Base-by-base conservation (phyloP, 2,797 vertebrate genomes). In the Arrhamphus sclerolepis region DNA sequence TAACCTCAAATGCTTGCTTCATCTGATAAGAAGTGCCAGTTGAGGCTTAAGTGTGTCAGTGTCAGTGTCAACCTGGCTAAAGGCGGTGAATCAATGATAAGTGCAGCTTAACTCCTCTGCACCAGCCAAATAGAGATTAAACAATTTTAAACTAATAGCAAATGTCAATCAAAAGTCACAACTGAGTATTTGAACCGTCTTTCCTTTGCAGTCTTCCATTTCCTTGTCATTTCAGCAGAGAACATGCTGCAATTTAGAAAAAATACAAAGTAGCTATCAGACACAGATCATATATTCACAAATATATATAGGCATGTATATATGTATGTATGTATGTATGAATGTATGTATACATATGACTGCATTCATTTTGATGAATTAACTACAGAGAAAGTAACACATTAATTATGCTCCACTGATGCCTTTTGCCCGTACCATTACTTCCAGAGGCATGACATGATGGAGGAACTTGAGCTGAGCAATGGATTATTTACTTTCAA, bases 31-130 rank as follows among this genome's bases (percentile, higher is more conserved):
- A 81, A 73, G 72, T 66, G 73, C 82, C 78, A 83, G 81, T 78
- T 17, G 72, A 85, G 81, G 85, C 70, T 89, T 89, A 90, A 86
- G 82, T 87, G 81, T 89, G 87, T 90, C 90, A 89, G 84, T 90
- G 87, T n/a, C n/a, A n/a, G n/a, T n/a, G n/a, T n/a, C n/a, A 91
- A 80, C 58, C 71, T 31, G 28, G 50, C 64, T 64, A 55, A 62
- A 60, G 67, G 63, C 22, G 72, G 71, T 70, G 72, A 77, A 86
- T 88, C 86, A 77, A 69, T 81, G 81, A 89, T 84, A 86, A 89
- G 84, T 82, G 76, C 80, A 71, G 82, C 75, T 84, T 86, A 87
- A 83, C 83, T 85, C 68, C 78, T 77, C 83, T 75, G 75, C 74
- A 63, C 66, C 80, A 70, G 72, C 72, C 81, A 83, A 88, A 79